Evolutionary conservation across 2,113 vertebrate genomes (phyloP).

Genomic region (Isurus oxyrinchus): DNA sequence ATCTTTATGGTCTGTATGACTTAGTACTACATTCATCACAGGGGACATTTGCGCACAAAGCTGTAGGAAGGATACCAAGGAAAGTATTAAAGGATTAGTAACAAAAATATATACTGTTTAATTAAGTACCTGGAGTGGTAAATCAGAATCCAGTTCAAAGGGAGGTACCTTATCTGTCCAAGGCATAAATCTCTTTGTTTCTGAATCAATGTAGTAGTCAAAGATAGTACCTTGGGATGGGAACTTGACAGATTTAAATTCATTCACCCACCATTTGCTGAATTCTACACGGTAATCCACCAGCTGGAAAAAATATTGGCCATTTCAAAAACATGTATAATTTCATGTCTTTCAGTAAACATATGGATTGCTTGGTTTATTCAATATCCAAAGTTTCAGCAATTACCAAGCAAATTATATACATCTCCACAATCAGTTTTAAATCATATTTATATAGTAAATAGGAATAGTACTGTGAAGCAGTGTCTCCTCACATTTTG

Average conservation of each 20-base stretch:
- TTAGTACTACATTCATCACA: background rate
- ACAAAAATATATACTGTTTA: background rate
- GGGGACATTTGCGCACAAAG: background rate
- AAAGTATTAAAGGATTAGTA: background rate
- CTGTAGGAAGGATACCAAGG: background rate
- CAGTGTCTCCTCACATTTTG: background rate
- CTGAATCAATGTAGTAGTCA: conserved; percentile 61
- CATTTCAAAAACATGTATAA: background rate
- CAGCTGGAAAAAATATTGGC: conserved; percentile 47
- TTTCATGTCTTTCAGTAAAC: background rate
- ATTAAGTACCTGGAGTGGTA: conserved; percentile 57
- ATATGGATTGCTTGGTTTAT: background rate
- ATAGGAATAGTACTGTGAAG: background rate
- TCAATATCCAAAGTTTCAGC: background rate
- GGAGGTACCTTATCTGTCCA: conserved; percentile 62
- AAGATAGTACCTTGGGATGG: conserved; percentile 64
- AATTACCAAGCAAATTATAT: background rate
- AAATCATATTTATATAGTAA: background rate
- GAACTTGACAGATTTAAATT: conserved; percentile 65
- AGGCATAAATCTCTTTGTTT: conserved; percentile 52
- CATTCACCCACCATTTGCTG: conserved; percentile 65
- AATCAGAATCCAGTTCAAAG: conserved; percentile 54
- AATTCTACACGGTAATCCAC: conserved; percentile 61
- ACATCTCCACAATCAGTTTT: background rate
- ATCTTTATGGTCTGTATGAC: background rate